Conservation (phyloP, 2,888 invertebrate species). For the Linnaemya tessellans region DNA sequence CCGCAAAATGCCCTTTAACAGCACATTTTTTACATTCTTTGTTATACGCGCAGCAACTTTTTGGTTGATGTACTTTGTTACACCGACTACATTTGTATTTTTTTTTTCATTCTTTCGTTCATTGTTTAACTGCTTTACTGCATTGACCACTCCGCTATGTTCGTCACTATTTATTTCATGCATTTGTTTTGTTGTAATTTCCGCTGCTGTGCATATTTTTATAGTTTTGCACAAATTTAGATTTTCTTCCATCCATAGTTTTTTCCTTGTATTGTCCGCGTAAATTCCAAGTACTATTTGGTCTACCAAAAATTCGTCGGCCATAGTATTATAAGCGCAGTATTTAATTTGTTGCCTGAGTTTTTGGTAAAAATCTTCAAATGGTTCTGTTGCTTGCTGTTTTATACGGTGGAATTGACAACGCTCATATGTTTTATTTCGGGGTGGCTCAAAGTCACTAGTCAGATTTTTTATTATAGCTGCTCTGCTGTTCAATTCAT, state of each 20-base stretch:
- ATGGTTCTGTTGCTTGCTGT: background rate
- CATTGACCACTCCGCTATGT: slow-evolving; percentile 5
- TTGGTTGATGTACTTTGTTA: slow-evolving; percentile 13
- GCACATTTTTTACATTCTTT: slow-evolving; percentile 6
- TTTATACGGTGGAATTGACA: slow-evolving; percentile 20
- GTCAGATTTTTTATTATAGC: slow-evolving; percentile 10
- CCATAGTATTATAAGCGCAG: slow-evolving; percentile 10
- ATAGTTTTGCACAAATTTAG: slow-evolving; percentile 8
- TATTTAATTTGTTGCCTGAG: slow-evolving; percentile 1
- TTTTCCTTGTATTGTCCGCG: slow-evolving; percentile 15
- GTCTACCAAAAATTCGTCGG: slow-evolving; percentile 15
- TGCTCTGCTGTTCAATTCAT: slow-evolving; percentile 1
- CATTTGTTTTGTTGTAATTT: slow-evolving; percentile 24
- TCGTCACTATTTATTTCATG: slow-evolving; percentile 3
- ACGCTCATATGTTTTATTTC: slow-evolving; percentile 23
- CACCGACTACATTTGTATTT: background rate
- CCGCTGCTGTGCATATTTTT: slow-evolving; percentile 28
- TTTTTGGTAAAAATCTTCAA: slow-evolving; percentile 13
- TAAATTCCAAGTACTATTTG: slow-evolving; percentile 34
- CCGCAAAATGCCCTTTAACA: slow-evolving; percentile 22
- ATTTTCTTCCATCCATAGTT: slow-evolving; percentile 18
- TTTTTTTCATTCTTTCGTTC: background rate
- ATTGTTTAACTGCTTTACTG: background rate
- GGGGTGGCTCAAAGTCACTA: slow-evolving; percentile 9
- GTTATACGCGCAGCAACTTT: slow-evolving; percentile 4